Base-by-base conservation (phyloP, 64 coral and sea anemone genomes). In the Pachyseris speciosa region DNA sequence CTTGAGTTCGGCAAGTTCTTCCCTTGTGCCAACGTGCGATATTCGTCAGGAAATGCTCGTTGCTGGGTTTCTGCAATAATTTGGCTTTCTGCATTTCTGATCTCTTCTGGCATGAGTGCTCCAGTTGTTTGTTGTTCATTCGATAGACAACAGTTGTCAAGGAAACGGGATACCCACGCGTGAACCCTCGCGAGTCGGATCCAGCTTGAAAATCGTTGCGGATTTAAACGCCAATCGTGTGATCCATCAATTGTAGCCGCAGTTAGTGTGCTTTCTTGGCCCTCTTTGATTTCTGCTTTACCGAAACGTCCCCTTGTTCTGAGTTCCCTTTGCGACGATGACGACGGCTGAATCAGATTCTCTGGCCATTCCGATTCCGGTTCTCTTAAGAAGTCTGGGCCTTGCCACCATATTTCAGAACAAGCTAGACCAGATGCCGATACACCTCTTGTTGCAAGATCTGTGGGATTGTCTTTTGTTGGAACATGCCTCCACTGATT, bases 81-180 rank as follows among this genome's bases (percentile, higher is more conserved):
- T 26, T 84, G n/a, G 4, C 65, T 64, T 78, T 90, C 51, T 15
- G 55, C 37, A 55, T 75, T 70, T 45, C 34, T 74, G 24, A 90
- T 57, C 19, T 89, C 78, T 52, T 94, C 69, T 47, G 66, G 19
- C 4, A 15, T 72, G 24, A 94, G 28, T 73, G 68, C 71, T 8
- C 84, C 83, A 30, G 50, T 13, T 53, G 19, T 13, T 53, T 17
- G 50, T 17, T 53, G 57, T 37, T 83, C 58, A 43, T 83, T 74
- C 73, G 63, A 67, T 28, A 64, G 53, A 72, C 74, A 44, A 51
- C 74, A 88, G 65, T 94, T 94, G 60, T 88, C 49, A 45, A 94
- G 37, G 22, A 94, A 87, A 27, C 84, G 64, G 37, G 41, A 43
- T 44, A 83, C 45, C 69, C 75, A 75, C 27, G 92, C 86, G 45